Base-by-base conservation (phyloP, 2,113 vertebrate species). In the Chionodraco myersi region DNA sequence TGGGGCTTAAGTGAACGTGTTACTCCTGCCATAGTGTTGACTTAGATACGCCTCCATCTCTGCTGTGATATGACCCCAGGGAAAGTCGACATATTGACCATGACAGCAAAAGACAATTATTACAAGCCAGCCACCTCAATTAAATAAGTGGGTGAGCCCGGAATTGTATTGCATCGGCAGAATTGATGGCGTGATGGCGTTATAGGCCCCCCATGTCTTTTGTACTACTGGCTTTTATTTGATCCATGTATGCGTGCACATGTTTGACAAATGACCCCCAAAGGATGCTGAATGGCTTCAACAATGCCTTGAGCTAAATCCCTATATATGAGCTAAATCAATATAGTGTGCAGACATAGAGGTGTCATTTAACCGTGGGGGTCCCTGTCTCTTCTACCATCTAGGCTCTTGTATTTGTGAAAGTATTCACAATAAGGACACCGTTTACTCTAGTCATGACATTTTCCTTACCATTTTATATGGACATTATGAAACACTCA, bases 321-420 rank as follows among this genome's bases (percentile, higher is more conserved):
- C 23, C n/a, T 70, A 15, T 15, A 23, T 76, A 75, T 70, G 51
- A 16, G 4, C 2, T 64, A 10, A 52, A 88, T 89, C 86, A 86
- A 85, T 90, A 71, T 12, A 18, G 2, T 9, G n/a, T 61, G 52
- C 45, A 51, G 66, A 60, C 67, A 45, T 67, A n/a, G 47, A 75
- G 54, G 54, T 79, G 59, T 82, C 69, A 45, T 75, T 52, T 75
- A 30, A 36, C 56, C 3, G 3, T 21, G 62, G 57, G 65, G 48
- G 34, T 23, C 9, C 21, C 41, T 10, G 12, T 71, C 23, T 72
- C 26, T 44, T 53, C 2, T 69, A 21, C 41, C 1, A 10, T 58
- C 26, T 49, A 7, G 72, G 30, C 14, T 64, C 14, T 53, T 58
- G 12, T 52, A 6, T 54, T 18, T 59, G 52, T 71, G 4, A 52